These are phyloP conservation scores for Scaptomyza graminum DNA, from an alignment of 1,140 invertebrate species.

Conservation along the genomic window DNA sequence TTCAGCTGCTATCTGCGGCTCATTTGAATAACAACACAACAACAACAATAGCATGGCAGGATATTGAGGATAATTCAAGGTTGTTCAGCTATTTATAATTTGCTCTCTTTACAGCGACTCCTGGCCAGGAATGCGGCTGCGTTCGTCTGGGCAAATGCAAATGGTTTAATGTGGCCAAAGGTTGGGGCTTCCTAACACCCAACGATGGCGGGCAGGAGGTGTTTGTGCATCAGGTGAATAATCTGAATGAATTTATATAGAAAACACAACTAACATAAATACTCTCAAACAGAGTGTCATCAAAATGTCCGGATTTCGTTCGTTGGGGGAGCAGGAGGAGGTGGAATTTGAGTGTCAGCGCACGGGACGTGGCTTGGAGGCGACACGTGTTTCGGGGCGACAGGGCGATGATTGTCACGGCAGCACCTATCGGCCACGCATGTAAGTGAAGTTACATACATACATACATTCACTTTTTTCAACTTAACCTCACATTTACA, in stretches of 20 bases:
- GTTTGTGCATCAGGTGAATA: conserved; percentile 94
- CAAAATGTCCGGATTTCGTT: conserved; percentile 94
- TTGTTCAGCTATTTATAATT: not conserved
- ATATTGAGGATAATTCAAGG: conserved; percentile 53
- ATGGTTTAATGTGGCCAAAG: conserved; percentile 97
- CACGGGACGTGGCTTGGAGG: conserved; percentile 93
- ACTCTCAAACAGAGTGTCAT: conserved; percentile 90
- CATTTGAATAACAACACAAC: conserved; percentile 71
- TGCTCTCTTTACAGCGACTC: conserved; percentile 26
- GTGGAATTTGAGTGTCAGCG: conserved; percentile 94
- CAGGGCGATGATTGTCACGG: conserved; percentile 91
- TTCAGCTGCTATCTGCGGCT: conserved; percentile 64
- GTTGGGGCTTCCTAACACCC: conserved; percentile 96
- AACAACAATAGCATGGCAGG: conserved; percentile 40
- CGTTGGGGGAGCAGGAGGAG: conserved; percentile 92
- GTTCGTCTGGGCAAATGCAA: conserved; percentile 92
- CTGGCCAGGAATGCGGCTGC: conserved; percentile 79
- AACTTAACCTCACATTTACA: not conserved
- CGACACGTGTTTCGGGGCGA: conserved; percentile 91
- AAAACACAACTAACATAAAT: not conserved
- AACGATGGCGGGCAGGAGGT: conserved; percentile 94
- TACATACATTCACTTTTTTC: no score
- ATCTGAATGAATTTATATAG: not conserved
- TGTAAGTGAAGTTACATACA: conserved; percentile 40
- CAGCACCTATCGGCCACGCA: conserved; percentile 88